A percentile compares a stretch with the other conserved stretches of the same genome.
These are phyloP conservation scores for Phalloptychus januarius DNA, from an alignment of 2,797 vertebrate species.

Conservation along the genomic window DNA sequence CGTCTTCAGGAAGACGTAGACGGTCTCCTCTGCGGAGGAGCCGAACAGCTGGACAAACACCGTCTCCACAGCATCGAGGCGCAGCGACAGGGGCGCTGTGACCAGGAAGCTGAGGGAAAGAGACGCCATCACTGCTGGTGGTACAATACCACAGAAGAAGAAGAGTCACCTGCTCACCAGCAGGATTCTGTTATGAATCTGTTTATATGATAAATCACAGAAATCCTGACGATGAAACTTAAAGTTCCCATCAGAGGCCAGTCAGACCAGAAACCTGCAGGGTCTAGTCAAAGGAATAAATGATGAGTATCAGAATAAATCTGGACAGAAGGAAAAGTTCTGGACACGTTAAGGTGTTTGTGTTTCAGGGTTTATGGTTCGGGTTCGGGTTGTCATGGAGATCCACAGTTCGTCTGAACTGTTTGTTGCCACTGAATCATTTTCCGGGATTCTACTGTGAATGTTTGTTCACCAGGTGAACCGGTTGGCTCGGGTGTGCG, in stretches of 20 bases:
- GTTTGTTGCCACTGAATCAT: not conserved
- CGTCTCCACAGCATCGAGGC: slow-evolving; percentile 82
- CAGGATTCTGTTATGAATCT: not conserved
- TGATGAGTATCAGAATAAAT: too few species aligned
- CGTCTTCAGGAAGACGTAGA: slow-evolving; percentile 81
- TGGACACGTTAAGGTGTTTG: too few species aligned
- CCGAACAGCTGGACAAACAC: slow-evolving; percentile 88
- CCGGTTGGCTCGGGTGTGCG: not conserved
- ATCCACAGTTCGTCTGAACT: not conserved
- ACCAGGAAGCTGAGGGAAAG: slow-evolving; percentile 84
- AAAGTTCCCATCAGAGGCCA: too few species aligned
- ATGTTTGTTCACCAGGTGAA: not conserved
- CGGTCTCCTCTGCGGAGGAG: slow-evolving; percentile 72
- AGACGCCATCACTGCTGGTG: not conserved
- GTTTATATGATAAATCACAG: not conserved
- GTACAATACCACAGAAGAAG: not conserved
- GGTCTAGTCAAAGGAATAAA: too few species aligned
- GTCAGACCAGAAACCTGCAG: not conserved
- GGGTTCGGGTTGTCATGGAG: not conserved
- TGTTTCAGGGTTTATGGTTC: too few species aligned
- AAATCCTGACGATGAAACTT: not conserved
- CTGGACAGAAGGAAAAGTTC: too few species aligned
- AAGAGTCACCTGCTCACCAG: not conserved
- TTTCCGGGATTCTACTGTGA: not conserved
- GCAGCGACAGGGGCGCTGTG: slow-evolving; percentile 84